Base-by-base conservation (phyloP, 2,113 vertebrate genomes). In the Atractosteus spatula region DNA sequence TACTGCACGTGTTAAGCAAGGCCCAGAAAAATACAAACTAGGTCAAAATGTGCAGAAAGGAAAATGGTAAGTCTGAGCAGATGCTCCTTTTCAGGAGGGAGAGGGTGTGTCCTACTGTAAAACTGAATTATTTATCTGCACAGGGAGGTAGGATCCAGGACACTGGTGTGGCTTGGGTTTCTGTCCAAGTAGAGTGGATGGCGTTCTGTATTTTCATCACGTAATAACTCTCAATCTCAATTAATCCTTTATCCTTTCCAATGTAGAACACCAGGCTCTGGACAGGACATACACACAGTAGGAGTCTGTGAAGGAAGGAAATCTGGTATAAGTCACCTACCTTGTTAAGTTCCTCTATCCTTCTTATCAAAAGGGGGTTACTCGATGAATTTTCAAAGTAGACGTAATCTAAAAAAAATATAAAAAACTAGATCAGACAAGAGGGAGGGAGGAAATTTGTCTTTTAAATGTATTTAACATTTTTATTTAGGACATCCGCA, bases 321-420 rank as follows among this genome's bases (percentile, higher is more conserved):
- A 51, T 51, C 5, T 5, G 14, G 12, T 43, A 11, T 45, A 11
- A 57, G 8, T 43, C 59, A 72, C 84, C 91, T 84, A 93, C 92
- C 92, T 94, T 94, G 78, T 94, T 93, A 74, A 94, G 73, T 83
- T 94, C 92, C 76, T 94, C 92, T 91, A 94, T 94, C 86, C 92
- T 89, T 79, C 92, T 85, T 84, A 94, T 93, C 77, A 94, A 89
- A 85, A 92, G 85, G 70, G 92, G 92, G 86, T 94, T 94, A 86
- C 92, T 94, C 80, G 92, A 94, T 42, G 92, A 94, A 85, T 93
- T 94, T 85, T 94, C 92, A 80, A 94, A 94, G 83, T 93, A 94
- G 81, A 94, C 92, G 77, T 93, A 94, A 89, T 94, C 92, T 94
- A 89, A 41, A 73, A 75, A 69, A 12, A 67, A 74, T 75, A 71